These are phyloP conservation scores for Strix aluco DNA, from an alignment of 2,113 vertebrate species.

Conservation along the genomic window DNA sequence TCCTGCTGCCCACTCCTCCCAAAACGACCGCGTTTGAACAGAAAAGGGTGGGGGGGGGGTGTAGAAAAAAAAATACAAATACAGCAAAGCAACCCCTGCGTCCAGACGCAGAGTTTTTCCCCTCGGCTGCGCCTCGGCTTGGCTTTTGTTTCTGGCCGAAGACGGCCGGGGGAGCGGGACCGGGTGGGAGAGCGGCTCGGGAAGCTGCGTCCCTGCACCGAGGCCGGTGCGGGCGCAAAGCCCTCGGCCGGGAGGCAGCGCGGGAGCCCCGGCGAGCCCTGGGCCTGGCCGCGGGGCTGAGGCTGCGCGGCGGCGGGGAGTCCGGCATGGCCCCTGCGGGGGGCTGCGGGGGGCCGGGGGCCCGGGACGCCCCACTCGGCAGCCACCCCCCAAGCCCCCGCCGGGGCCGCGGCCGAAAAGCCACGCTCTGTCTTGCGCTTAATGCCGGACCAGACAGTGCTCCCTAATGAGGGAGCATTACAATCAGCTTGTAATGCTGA, in stretches of 20 bases:
- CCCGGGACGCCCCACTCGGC: background rate
- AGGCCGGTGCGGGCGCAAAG: background rate
- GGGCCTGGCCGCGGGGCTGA: background rate
- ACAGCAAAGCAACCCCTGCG: slow-evolving; percentile 10
- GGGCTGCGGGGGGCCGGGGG: background rate
- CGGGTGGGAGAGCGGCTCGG: background rate
- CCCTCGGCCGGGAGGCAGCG: background rate
- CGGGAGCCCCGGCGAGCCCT: background rate
- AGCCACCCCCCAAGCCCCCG: background rate
- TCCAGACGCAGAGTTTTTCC: background rate
- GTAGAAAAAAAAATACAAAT: slow-evolving; percentile 5
- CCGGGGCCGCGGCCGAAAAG: slow-evolving; percentile 65
- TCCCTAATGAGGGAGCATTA: slow-evolving; percentile 79
- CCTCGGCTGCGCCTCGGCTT: background rate
- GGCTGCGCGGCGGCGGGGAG: accelerated
- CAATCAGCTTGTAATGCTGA: slow-evolving; percentile 82
- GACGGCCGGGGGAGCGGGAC: slow-evolving; percentile 10
- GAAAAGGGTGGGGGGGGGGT: background rate
- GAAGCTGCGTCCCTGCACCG: background rate
- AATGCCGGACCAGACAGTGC: slow-evolving; percentile 75
- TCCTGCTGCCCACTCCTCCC: slow-evolving; percentile 58
- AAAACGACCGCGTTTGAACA: background rate
- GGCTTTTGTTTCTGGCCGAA: slow-evolving; percentile 40
- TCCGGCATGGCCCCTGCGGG: background rate
- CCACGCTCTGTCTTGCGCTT: slow-evolving; percentile 61